phyloP scores from a whole-genome alignment of 2,797 vertebrate genomes.

The Bufotes viridis region DNA sequence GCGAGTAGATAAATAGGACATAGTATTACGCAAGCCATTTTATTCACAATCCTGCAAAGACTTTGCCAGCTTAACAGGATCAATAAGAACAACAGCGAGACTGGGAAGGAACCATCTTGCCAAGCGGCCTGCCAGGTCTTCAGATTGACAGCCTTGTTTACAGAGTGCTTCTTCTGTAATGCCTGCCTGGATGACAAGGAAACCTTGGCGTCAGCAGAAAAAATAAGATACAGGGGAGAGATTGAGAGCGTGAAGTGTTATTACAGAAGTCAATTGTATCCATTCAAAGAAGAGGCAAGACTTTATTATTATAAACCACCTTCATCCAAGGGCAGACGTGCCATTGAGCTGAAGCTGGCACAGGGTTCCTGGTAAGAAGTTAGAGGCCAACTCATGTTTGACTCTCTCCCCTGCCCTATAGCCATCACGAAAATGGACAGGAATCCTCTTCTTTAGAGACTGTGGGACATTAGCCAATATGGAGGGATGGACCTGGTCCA shows the following conservation, averaged over 20 bases:
- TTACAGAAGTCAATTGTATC: not conserved
- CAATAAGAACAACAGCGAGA: slow-evolving; percentile 24
- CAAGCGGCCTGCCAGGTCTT: not conserved
- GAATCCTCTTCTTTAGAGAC: not conserved
- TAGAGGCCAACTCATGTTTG: not conserved
- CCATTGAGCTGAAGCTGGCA: not conserved
- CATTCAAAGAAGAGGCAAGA: not conserved
- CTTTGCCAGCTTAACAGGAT: slow-evolving; percentile 14
- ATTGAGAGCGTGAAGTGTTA: not conserved
- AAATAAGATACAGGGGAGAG: not conserved
- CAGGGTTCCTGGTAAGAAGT: not conserved
- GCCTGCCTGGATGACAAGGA: slow-evolving; percentile 6
- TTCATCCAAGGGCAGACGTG: not conserved
- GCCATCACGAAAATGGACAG: not conserved
- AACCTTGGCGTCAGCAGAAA: slow-evolving; percentile 2
- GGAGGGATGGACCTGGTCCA: no score
- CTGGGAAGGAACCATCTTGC: not conserved
- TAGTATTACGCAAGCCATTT: not conserved
- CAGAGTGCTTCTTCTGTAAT: not conserved
- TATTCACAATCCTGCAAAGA: not conserved
- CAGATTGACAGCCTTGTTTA: slow-evolving; percentile 23
- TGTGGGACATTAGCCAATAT: no score
- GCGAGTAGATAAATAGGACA: not conserved
- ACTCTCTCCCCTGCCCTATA: not conserved
- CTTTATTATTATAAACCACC: not conserved